Evolutionary conservation across 2,113 vertebrate genomes (phyloP), one percentile per base, ranked within the genome.

Genomic region (Cottus gobio): DNA sequence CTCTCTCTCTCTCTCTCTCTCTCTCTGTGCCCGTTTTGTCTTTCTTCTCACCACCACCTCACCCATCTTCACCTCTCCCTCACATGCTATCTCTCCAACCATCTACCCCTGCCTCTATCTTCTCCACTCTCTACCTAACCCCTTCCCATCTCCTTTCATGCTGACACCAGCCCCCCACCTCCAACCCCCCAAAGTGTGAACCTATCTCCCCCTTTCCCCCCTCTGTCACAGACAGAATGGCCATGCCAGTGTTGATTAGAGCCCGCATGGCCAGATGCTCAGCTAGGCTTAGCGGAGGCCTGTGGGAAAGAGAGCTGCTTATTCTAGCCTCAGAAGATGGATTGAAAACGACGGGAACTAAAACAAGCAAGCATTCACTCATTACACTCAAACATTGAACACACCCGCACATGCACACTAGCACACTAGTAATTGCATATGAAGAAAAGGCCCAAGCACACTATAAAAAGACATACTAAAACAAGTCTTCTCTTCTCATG

Each of bases 261-360:
- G 68, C 74, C 85, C 0, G 88, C 90, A 89, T 91, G 77, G 82
- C 75, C 89, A 90, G 87, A 88, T 88, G 76, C 89, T 89, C 90
- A 86, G 86, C 88, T 73, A 66, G 91, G 92, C 91, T 94, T 94
- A 93, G 76, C 46, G 4, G 66, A 93, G 85, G 92, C 93, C 92
- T 93, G 91, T 94, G 93, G 93, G 93, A 94, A 94, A 90, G 88
- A 71, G 89, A 82, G 81, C 82, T 92, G 93, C 90, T 94, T 94
- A 93, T 93, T 93, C 86, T 92, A 73, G 87, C 88, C 88, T 86
- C 84, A 67, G 87, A 92, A 93, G 91, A 92, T 92, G 91, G 89
- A 92, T 91, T 91, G 91, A 87, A 93, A 93, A 88, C 60, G 90
- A 94, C 87, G 58, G 86, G 70, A 64, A 73, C 87, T 92, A 89